A percentile compares a stretch with the other conserved stretches of the same genome.
These are phyloP conservation scores for Phoenicopterus ruber DNA, from an alignment of 2,113 vertebrate species.

Conservation along the genomic window DNA sequence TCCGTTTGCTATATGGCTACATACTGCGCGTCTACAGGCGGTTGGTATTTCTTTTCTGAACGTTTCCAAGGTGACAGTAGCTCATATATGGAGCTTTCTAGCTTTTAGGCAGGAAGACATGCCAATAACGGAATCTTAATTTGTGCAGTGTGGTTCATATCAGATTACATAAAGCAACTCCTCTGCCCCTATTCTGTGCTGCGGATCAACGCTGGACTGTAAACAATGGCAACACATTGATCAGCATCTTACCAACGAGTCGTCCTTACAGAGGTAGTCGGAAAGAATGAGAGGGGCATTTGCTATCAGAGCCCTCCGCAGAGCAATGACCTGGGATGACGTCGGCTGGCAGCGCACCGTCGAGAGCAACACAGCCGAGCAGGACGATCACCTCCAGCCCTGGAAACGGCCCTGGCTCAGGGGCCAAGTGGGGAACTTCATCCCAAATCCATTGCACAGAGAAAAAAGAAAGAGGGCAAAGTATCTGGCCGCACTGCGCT, in stretches of 20 bases:
- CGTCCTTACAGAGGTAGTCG: neutral
- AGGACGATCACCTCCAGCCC: neutral
- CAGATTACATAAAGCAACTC: conserved; percentile 5
- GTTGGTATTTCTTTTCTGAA: conserved; percentile 20
- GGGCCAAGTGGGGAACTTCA: neutral
- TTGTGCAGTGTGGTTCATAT: neutral
- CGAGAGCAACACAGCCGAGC: neutral
- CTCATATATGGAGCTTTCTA: conserved; percentile 46
- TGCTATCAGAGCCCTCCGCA: neutral
- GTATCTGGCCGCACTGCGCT: neutral
- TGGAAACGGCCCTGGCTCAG: neutral
- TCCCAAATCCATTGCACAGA: neutral
- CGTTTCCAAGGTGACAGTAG: conserved; percentile 68
- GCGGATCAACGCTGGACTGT: neutral
- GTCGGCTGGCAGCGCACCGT: neutral
- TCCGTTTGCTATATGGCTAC: neutral
- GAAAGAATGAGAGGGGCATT: neutral
- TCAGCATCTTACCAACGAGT: neutral
- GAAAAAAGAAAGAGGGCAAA: neutral
- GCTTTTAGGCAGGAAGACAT: conserved; percentile 34
- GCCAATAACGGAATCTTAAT: conserved; percentile 32
- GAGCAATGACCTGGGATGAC: neutral
- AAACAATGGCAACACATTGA: neutral
- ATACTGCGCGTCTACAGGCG: neutral
- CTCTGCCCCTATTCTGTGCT: neutral